A percentile compares a stretch with the other conserved stretches of the same genome.
phyloP scores from a whole-genome alignment of 2,113 vertebrate genomes.

The Silurus glanis region DNA sequence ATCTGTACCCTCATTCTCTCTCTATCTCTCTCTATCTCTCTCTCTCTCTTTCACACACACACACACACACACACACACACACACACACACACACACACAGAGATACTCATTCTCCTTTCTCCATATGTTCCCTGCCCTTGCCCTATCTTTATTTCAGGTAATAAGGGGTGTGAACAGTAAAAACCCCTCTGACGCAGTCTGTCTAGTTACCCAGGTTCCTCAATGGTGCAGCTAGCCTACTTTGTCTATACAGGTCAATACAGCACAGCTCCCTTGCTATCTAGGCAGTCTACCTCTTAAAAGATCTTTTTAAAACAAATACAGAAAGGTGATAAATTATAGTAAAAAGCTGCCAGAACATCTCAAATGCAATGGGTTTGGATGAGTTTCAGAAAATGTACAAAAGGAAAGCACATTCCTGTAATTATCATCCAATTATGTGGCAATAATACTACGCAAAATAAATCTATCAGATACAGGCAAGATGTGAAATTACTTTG shows the following conservation, averaged over 20 bases:
- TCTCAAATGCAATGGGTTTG: not conserved
- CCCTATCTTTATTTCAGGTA: conserved; percentile 48
- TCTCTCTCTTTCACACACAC: not conserved
- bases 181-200: conserved; percentile 52
- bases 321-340: not conserved
- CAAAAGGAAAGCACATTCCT: not conserved
- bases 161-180: conserved; percentile 37
- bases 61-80: not conserved
- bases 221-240: conserved; percentile 50
- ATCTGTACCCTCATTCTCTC: not conserved
- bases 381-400: not conserved
- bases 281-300: conserved; percentile 25
- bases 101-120: not conserved
- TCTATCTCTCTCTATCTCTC: not conserved
- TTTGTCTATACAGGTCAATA: conserved; percentile 58
- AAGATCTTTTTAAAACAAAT: conserved; percentile 25
- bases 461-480: not conserved
- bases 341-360: not conserved
- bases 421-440: not conserved
- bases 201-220: conserved; percentile 48
- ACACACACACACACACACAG: not conserved
- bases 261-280: conserved; percentile 14
- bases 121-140: conserved; percentile 29
- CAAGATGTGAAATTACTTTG: not conserved
- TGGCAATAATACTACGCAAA: not conserved